phyloP scores from a whole-genome alignment of 2,888 invertebrate species.

The Nomada goodeniana region DNA sequence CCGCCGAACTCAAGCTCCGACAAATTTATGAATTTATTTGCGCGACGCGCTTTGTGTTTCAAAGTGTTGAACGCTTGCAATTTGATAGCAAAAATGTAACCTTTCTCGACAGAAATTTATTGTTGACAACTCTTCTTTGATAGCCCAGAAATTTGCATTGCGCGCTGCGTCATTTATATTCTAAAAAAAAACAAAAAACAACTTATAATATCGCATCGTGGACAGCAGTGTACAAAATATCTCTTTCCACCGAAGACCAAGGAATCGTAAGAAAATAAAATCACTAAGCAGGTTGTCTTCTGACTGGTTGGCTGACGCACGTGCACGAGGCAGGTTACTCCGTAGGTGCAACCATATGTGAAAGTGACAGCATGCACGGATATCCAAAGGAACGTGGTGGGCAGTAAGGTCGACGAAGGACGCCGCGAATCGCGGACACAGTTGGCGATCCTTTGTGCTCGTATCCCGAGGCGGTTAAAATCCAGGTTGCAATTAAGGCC shows the following conservation, averaged over 20 bases:
- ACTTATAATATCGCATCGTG: too few relatives aligned
- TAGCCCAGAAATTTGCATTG: too few relatives aligned
- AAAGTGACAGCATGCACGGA: conserved; percentile 75
- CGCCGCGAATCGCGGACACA: conserved; percentile 62
- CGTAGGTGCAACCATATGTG: conserved; percentile 70
- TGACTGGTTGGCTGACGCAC: conserved; percentile 45
- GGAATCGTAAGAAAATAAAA: background rate
- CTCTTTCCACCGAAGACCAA: too few relatives aligned
- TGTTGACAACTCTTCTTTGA: too few relatives aligned
- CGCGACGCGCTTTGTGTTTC: background rate
- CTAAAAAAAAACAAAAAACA: too few relatives aligned
- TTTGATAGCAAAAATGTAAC: too few relatives aligned
- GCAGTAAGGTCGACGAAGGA: conserved; percentile 78
- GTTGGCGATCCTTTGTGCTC: conserved; percentile 58
- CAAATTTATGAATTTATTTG: conserved; percentile 27
- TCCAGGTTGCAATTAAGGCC: conserved; percentile 51
- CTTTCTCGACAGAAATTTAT: too few relatives aligned
- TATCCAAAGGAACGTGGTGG: conserved; percentile 61
- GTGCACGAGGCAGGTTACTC: conserved; percentile 53
- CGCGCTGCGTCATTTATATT: too few relatives aligned
- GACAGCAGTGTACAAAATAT: too few relatives aligned
- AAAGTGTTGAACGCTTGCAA: background rate
- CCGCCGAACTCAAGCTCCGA: background rate
- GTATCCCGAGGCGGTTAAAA: conserved; percentile 64
- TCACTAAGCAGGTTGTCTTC: conserved; percentile 46